Base-by-base conservation (phyloP, 2,797 vertebrate species). In the Galago senegalensis region DNA sequence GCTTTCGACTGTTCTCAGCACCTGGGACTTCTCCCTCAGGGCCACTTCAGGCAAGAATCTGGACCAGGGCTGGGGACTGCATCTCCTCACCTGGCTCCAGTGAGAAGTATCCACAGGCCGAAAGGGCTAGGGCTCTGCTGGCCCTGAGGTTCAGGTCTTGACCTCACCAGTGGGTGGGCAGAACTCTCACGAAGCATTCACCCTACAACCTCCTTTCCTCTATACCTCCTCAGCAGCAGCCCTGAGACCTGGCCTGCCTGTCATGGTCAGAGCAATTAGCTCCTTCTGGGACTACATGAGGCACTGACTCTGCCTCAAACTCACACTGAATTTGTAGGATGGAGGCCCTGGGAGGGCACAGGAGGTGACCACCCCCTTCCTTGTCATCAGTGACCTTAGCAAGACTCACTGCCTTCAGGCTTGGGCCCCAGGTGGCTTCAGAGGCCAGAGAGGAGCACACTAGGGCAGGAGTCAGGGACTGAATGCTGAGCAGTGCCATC, bases 101-200 rank as follows among this genome's bases (percentile, higher is more conserved):
- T 2, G 18, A 60, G 82, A 25, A 4, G 46, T 0, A 4, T 6
- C 27, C 2, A 1, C 0, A 40, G 75, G 43, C 7, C 10, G 0
- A 2, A 20, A 37, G 81, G 21, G 75, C 53, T 23, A 77, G 65
- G 53, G 29, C 31, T n/a, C 1, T 27, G 11, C n/a, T 2, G 6
- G 37, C 7, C 1, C 5, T 0, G 0, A 43, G 2, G 27, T 5
- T 3, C 23, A 14, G 91, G 70, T 2, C 56, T 9, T 1, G 4
- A n/a, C 83, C 18, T 49, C 0, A 0, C 0, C 0, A 0, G 7
- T 7, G 23, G n/a, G 13, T 21, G 10, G 5, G 43, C 89, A 16
- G 43, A 16, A 43, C 16, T 7, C 27, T 80, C 37, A 1, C 0
- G 0, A 53, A 14, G 14, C 14, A 53, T 34, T 16, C 20, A 9